These are phyloP conservation scores for Metacarcinus magister DNA, from an alignment of 2,888 invertebrate genomes.

Conservation along the genomic window DNA sequence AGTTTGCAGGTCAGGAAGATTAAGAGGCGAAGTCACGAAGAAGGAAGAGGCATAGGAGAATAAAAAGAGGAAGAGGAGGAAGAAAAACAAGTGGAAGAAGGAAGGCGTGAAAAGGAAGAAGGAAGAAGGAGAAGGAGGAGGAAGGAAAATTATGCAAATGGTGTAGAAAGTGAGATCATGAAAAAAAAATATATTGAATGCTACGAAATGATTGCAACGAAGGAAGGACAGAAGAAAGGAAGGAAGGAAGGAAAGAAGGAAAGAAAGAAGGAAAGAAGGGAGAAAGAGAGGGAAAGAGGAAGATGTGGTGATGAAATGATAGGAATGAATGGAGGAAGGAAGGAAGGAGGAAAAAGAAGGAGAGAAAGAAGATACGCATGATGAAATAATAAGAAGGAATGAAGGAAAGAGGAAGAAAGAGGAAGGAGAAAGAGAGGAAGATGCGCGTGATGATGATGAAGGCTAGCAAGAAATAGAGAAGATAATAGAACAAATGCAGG, in stretches of 20 bases:
- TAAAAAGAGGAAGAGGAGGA: neutral
- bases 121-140: neutral
- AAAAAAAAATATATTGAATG: neutral
- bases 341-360: neutral
- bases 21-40: neutral
- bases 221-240: neutral
- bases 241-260: neutral
- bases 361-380: neutral
- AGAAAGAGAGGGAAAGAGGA: neutral
- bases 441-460: neutral
- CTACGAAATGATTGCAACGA: neutral
- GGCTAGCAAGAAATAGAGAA: neutral
- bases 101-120: neutral
- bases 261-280: neutral
- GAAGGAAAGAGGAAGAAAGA: neutral
- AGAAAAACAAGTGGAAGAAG: neutral
- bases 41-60: neutral
- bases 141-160: neutral
- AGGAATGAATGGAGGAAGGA: neutral
- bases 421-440: neutral
- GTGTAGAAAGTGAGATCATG: neutral
- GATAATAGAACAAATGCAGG: neutral
- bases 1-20: neutral
- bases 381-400: neutral
- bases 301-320: neutral